A percentile compares a stretch with the other conserved stretches of the same genome.
Evolutionary conservation across 1,140 invertebrate species (phyloP).

Genomic region (Sminthurides bifidus): DNA sequence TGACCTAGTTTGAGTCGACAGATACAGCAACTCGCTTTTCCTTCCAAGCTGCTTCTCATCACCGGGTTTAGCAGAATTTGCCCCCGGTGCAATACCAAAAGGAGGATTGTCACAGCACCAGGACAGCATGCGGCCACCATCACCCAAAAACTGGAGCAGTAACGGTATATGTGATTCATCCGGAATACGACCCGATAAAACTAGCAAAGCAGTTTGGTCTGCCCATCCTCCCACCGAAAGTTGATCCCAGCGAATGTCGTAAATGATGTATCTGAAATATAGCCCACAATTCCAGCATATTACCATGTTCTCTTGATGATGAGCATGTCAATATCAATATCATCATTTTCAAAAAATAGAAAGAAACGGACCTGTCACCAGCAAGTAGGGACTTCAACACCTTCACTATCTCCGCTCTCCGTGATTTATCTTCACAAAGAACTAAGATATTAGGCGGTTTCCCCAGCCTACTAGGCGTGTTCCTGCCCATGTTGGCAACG

Average conservation of each 20-base stretch:
- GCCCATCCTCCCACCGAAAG: conserved; percentile 27
- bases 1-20: conserved; percentile 9
- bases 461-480: conserved; percentile 25
- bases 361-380: conserved; percentile 15
- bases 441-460: conserved; percentile 30
- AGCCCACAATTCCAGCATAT: too few relatives aligned
- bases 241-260: conserved; percentile 32
- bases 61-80: neutral
- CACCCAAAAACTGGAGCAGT: conserved; percentile 28
- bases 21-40: conserved; percentile 4
- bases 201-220: conserved; percentile 27
- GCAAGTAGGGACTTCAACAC: conserved; percentile 22
- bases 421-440: conserved; percentile 19
- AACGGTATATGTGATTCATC: conserved; percentile 8
- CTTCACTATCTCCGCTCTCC: conserved; percentile 12
- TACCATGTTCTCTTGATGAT: neutral
- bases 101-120: conserved; percentile 27
- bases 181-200: conserved; percentile 23
- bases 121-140: conserved; percentile 24
- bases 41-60: neutral
- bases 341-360: neutral
- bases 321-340: neutral
- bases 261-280: conserved; percentile 25
- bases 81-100: conserved; percentile 13
- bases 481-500: neutral